Base-by-base conservation (phyloP, 2,797 vertebrate species). In the Eurystomus glaucurus region DNA sequence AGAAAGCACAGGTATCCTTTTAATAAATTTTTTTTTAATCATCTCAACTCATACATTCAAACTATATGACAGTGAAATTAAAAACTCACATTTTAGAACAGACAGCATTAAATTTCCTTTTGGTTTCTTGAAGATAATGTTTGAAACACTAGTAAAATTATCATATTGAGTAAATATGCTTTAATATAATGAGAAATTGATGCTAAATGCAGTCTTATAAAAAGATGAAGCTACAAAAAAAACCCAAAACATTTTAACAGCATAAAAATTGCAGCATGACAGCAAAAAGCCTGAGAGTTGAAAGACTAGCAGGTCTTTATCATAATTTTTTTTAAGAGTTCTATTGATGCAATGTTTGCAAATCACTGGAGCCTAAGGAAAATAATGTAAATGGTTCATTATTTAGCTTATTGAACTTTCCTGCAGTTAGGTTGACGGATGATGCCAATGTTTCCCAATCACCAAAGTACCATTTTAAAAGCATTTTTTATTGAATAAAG, bases 241-340 rank as follows among this genome's bases (percentile, higher is more conserved):
- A 43, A 37, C 37, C 37, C 37, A 37, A 37, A 80, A 11, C 35
- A 78, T 58, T 28, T 93, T 78, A 93, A 93, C 60, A 90, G 57
- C 61, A 50, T 93, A 85, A 85, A 96, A 94, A 91, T 83, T 84
- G 57, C 82, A 62, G 29, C 39, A 68, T 92, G 61, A 85, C 45
- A 84, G 88, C 74, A 83, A 89, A 78, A 97, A 97, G 57, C 85
- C 85, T 84, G 46, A 80, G 88, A 96, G 66, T 94, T 95, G 78
- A 92, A 97, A 97, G 84, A 95, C 43, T 94, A 94, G 98, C 97
- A 98, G 96, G 98, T 98, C 97, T 97, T 98, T 98, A 98, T 99
- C 98, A 98, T 99, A 99, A 98, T 99, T 99, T 99, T 99, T 46
- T 99, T 98, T 93, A 99, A 98, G 97, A 98, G 95, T 97, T 95